Evolutionary conservation across 2,888 invertebrate species (phyloP), one percentile per base, ranked within the genome.

Genomic region (Dysmachus trigonus): DNA sequence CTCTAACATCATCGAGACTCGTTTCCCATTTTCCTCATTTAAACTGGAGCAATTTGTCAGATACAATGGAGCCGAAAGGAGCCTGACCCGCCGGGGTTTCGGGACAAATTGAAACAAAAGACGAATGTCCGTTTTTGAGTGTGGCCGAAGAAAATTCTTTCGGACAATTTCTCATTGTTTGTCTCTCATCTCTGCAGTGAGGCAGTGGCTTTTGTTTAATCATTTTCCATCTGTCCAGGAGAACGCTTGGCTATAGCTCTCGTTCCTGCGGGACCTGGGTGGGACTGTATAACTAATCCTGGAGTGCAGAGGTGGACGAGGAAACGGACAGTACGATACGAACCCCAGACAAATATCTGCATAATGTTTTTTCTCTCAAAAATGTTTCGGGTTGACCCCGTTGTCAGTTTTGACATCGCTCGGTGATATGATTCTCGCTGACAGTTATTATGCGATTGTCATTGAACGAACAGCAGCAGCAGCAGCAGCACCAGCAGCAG

Each of bases 111-210:
- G 81, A 51, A 81, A 81, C 81, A 81, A 81, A 81, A 81, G 81
- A 81, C 81, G 62, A 81, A 62, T 62, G 81, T 81, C 81, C 81
- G 53, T 47, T 81, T 62, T 35, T 51, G 62, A 81, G 33, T 77
- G 77, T 30, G 47, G 33, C 73, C 31, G 81, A 81, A 51, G 81
- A 81, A 81, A 62, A 81, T 81, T 81, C 81, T 81, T 81, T 81
- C 51, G 62, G 81, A 81, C 81, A 81, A 81, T 81, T 53, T 81
- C 81, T 81, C 81, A 81, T 81, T 81, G 81, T 81, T 81, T 81
- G 81, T 81, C 81, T 81, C 81, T 81, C 81, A 22, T 31, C 53
- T 27, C 81, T 62, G 81, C 81, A 81, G 62, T 81, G 81, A 33
- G 33, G 81, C 81, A 35, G 77, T 76, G 76, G 76, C 53, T 81